These are phyloP conservation scores for Urocyon cinereoargenteus DNA, from an alignment of 2,797 vertebrate genomes.

Conservation along the genomic window DNA sequence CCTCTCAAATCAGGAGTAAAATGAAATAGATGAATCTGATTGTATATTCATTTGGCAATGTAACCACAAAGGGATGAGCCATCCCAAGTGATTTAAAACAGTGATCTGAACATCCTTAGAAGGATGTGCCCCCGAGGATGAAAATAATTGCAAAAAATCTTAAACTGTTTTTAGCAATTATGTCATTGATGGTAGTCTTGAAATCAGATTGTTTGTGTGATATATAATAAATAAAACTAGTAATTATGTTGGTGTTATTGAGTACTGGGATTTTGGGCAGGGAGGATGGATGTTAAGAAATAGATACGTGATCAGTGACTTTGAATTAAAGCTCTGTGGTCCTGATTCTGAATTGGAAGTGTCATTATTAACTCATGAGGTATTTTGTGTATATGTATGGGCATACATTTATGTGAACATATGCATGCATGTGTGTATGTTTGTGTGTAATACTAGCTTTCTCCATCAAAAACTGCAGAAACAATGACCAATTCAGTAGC, in stretches of 20 bases:
- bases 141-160: not conserved
- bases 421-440: not conserved
- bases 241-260: not conserved
- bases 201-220: not conserved
- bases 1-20: not conserved
- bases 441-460: not conserved
- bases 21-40: constrained; percentile 6
- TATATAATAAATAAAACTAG: not conserved
- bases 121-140: not conserved
- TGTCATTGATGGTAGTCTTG: not conserved
- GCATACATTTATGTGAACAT: not conserved
- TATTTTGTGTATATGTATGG: not conserved
- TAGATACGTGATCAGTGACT: not conserved
- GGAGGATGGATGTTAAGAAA: not conserved
- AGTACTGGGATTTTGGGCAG: constrained; percentile 6
- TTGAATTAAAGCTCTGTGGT: not conserved
- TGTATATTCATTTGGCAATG: not conserved
- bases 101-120: not conserved
- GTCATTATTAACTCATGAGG: not conserved
- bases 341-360: not conserved
- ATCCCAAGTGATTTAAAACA: not conserved
- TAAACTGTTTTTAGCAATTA: not conserved
- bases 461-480: not conserved
- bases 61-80: not conserved
- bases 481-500: not conserved